A percentile compares a stretch with the other conserved stretches of the same genome.
Evolutionary conservation across 2,113 vertebrate genomes (phyloP).

Genomic region (Zosterops japonicus): DNA sequence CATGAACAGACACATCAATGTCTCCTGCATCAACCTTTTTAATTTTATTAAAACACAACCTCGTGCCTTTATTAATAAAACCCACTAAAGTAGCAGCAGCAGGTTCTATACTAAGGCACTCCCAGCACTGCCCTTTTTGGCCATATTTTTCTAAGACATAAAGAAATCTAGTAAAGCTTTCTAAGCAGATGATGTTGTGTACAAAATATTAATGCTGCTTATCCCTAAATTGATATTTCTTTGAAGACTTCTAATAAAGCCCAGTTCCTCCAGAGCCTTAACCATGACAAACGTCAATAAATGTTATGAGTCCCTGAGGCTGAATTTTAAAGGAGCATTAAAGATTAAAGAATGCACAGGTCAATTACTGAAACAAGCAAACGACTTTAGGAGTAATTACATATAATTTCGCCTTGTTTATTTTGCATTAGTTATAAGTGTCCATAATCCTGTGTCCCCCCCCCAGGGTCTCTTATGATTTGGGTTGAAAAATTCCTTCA

Average conservation of each 20-base stretch:
- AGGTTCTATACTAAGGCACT: not conserved
- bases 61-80: not conserved
- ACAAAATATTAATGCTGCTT: slow-evolving; percentile 52
- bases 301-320: slow-evolving; percentile 68
- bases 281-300: slow-evolving; percentile 71
- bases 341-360: slow-evolving; percentile 75
- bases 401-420: slow-evolving; percentile 73
- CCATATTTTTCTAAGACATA: not conserved
- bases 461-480: slow-evolving; percentile 46
- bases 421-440: slow-evolving; percentile 72
- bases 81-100: not conserved
- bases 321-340: slow-evolving; percentile 74
- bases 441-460: slow-evolving; percentile 53
- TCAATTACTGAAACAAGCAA: slow-evolving; percentile 73
- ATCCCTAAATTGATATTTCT: slow-evolving; percentile 62
- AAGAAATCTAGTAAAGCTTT: slow-evolving; percentile 5
- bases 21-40: not conserved
- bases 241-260: slow-evolving; percentile 71
- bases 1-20: not conserved
- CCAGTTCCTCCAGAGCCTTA: slow-evolving; percentile 56
- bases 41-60: not conserved
- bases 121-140: not conserved
- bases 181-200: slow-evolving; percentile 46
- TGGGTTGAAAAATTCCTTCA: slow-evolving; percentile 62
- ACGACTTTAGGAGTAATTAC: slow-evolving; percentile 73